These are phyloP conservation scores for Sphecodes monilicornis DNA, from an alignment of 2,888 invertebrate genomes.

Conservation along the genomic window DNA sequence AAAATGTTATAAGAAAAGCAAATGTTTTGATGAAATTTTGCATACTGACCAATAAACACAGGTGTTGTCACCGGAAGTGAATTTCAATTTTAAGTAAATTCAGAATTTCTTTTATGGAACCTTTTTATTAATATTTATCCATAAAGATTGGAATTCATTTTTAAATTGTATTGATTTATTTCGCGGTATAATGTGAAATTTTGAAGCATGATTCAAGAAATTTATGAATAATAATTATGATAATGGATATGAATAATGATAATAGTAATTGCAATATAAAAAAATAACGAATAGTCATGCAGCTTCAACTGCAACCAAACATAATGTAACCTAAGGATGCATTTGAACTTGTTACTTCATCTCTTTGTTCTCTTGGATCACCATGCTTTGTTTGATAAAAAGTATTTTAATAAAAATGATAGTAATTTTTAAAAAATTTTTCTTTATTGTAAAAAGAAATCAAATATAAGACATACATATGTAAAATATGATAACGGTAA, in stretches of 20 bases:
- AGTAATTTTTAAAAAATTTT: no score
- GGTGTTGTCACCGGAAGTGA: constrained; percentile 29
- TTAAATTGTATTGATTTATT: not conserved
- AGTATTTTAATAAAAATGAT: not conserved
- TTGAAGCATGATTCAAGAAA: not conserved
- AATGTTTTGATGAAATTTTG: not conserved
- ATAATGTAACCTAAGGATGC: no score
- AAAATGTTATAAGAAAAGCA: not conserved
- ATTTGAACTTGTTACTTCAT: no score
- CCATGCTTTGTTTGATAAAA: not conserved
- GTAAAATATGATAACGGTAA: not conserved
- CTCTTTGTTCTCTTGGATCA: not conserved
- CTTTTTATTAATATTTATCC: not conserved
- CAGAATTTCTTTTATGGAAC: not conserved
- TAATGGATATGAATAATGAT: not conserved
- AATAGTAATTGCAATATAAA: not conserved
- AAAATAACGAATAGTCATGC: not conserved
- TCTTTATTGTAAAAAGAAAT: no score
- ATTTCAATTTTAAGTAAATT: not conserved
- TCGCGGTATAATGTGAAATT: not conserved
- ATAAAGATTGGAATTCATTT: not conserved
- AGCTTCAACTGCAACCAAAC: not conserved
- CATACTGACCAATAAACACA: not conserved
- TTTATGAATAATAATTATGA: not conserved
- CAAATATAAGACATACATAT: not conserved